phyloP scores from a whole-genome alignment of 2,113 vertebrate genomes.

The Sander vitreus region DNA sequence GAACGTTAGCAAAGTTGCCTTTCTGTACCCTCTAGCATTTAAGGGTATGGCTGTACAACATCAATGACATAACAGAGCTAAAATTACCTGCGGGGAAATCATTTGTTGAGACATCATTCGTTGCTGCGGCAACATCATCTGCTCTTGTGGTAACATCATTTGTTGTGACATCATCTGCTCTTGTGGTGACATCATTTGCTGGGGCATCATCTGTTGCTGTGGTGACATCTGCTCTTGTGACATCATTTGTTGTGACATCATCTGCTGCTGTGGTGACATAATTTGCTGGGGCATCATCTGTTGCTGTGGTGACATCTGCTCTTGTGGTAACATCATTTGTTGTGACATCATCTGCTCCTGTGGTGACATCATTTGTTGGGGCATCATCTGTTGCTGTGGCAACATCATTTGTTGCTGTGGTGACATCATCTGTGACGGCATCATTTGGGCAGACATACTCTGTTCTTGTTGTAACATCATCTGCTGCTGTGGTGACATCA shows the following conservation, averaged over 20 bases:
- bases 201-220: constrained; percentile 39
- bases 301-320: constrained; percentile 41
- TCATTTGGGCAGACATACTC: constrained; percentile 24
- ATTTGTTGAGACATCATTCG: constrained; percentile 38
- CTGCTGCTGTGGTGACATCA: constrained; percentile 51
- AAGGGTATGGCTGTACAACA: neutral
- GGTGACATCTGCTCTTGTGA: constrained; percentile 37
- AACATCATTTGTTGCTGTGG: constrained; percentile 28
- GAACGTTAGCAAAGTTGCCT: neutral
- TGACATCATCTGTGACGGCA: constrained; percentile 33
- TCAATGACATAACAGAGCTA: constrained; percentile 24
- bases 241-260: constrained; percentile 43
- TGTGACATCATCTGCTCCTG: constrained; percentile 47
- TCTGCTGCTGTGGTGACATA: constrained; percentile 52
- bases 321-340: constrained; percentile 43
- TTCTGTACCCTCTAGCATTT: neutral
- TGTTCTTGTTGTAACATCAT: constrained; percentile 51
- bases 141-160: constrained; percentile 43
- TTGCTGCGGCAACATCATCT: constrained; percentile 53
- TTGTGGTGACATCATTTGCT: constrained; percentile 50
- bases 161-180: constrained; percentile 48
- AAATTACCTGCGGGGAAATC: constrained; percentile 67
- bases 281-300: constrained; percentile 42
- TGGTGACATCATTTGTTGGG: constrained; percentile 32
- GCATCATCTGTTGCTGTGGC: constrained; percentile 25